Percentiles rank a stretch among this genome's conserved stretches.
phyloP scores from a whole-genome alignment of 2,113 vertebrate species.

The Falco punctatus region DNA sequence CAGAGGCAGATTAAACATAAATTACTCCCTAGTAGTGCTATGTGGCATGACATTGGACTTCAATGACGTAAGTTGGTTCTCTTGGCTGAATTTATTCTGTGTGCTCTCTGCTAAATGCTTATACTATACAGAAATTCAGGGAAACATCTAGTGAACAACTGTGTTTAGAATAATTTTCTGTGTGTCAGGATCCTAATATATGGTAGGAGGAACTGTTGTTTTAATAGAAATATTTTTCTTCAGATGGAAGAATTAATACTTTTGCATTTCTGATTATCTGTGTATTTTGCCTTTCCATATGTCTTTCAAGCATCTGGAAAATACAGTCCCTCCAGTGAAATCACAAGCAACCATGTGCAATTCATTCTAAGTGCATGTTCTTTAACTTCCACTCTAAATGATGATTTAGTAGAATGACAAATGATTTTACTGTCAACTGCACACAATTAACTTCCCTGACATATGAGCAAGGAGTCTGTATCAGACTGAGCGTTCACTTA shows the following conservation, averaged over 20 bases:
- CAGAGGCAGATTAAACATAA: neutral
- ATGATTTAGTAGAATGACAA: neutral
- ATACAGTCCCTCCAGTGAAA: neutral
- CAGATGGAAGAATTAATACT: neutral
- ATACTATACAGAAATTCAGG: neutral
- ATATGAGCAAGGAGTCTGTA: neutral
- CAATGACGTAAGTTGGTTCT: neutral
- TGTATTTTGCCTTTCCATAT: neutral
- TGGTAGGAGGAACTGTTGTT: neutral
- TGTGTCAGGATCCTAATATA: neutral
- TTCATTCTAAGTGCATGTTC: neutral
- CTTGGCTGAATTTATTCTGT: neutral
- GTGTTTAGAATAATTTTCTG: neutral
- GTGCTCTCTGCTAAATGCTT: neutral
- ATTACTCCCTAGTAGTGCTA: neutral
- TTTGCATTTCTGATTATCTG: neutral
- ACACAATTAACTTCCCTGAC: neutral
- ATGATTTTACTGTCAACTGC: neutral
- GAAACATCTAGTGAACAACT: neutral
- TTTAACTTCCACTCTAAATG: neutral
- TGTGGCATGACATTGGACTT: neutral
- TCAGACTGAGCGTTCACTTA: neutral
- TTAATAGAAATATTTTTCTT: neutral
- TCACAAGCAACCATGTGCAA: neutral
- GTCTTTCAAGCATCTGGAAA: neutral